Evolutionary conservation across 1,140 invertebrate species (phyloP).

Genomic region (Himalopsyche phryganea): DNA sequence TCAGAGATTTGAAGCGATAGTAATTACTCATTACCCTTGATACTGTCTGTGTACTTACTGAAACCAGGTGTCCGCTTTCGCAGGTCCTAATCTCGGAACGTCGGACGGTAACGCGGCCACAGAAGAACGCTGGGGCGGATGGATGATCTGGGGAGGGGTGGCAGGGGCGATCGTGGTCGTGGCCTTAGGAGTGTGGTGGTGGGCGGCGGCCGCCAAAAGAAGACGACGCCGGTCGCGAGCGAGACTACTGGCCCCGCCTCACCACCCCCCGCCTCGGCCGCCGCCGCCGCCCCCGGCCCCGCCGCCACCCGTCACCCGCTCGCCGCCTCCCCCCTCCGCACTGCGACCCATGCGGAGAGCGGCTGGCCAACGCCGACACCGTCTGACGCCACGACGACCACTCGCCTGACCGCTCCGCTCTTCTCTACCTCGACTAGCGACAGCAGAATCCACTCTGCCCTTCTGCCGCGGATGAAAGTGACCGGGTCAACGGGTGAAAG

Average conservation of each 20-base stretch:
- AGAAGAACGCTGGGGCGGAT: conserved; percentile 35
- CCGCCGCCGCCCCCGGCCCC: conserved; percentile 37
- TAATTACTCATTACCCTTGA: too few relatives aligned
- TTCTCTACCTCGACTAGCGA: too few relatives aligned
- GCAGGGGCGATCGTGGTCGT: conserved; percentile 18
- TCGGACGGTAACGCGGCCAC: conserved; percentile 41
- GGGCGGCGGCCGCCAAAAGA: conserved; percentile 30
- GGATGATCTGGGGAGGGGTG: conserved; percentile 33
- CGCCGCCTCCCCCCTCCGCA: conserved; percentile 35
- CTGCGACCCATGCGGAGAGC: conserved; percentile 32
- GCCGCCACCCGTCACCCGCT: conserved; percentile 31
- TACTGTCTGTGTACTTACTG: too few relatives aligned
- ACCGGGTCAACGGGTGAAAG: too few relatives aligned
- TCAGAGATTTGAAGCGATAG: too few relatives aligned
- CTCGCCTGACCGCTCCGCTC: too few relatives aligned
- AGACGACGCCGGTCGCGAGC: conserved; percentile 36
- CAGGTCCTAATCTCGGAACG: conserved; percentile 40
- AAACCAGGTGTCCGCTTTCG: not conserved
- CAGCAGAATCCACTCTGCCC: too few relatives aligned
- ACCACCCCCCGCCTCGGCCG: conserved; percentile 25
- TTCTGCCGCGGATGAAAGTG: too few relatives aligned
- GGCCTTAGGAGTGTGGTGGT: conserved; percentile 32
- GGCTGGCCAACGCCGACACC: conserved; percentile 33
- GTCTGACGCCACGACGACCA: conserved; percentile 17
- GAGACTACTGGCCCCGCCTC: conserved; percentile 37